These are phyloP conservation scores for Trichogramma evanescens DNA, from an alignment of 2,888 invertebrate genomes.

Conservation along the genomic window DNA sequence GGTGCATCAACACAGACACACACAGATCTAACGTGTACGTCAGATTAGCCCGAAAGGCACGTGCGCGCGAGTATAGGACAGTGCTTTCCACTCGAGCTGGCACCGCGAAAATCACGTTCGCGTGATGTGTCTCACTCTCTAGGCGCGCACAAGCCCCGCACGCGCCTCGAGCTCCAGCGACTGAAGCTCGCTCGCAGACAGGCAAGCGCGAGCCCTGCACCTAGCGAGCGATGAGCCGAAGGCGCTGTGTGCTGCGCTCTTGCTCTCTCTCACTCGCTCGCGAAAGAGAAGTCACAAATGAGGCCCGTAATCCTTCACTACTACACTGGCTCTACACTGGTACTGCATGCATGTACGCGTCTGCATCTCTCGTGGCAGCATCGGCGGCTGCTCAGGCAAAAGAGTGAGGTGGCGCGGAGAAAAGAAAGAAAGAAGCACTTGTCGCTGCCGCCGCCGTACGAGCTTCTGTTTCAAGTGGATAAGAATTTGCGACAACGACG, in stretches of 20 bases:
- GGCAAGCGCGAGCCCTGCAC: no score
- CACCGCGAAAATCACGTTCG: constrained; percentile 40
- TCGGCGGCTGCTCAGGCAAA: no score
- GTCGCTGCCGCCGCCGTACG: no score
- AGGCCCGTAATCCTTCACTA: constrained; percentile 11
- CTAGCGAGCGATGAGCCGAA: constrained; percentile 1
- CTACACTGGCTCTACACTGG: not conserved
- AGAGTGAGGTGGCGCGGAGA: no score
- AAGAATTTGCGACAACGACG: no score
- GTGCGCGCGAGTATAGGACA: constrained; percentile 34
- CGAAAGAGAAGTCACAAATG: constrained; percentile 5
- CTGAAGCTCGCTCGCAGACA: not conserved
- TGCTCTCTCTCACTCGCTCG: no score
- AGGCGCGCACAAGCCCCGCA: not conserved
- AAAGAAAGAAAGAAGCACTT: no score
- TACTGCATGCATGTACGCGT: not conserved
- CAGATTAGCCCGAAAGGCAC: constrained; percentile 35
- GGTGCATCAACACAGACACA: no score
- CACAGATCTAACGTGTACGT: no score
- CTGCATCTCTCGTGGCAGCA: not conserved
- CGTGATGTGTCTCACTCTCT: constrained; percentile 5
- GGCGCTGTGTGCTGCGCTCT: not conserved
- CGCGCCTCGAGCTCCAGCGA: not conserved
- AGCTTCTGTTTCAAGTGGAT: no score
- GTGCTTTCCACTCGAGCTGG: constrained; percentile 39